Percentiles rank a stretch among this genome's conserved stretches.
Conservation (phyloP, 2,888 invertebrate species). For the Pollenia angustigena region DNA sequence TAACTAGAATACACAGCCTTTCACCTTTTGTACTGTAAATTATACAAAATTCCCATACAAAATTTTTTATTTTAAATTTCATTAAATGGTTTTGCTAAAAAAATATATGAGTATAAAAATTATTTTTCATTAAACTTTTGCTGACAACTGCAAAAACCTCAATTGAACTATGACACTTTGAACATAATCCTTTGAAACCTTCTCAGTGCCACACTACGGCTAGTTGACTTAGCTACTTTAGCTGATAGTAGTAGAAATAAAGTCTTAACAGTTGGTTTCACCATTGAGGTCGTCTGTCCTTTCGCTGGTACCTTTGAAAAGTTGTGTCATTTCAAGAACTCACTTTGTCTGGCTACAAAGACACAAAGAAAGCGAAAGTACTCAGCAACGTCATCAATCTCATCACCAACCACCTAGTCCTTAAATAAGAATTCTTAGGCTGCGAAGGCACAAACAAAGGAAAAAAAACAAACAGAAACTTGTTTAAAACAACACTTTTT, state of each 20-base stretch:
- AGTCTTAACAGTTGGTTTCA: background rate
- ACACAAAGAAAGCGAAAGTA: slow-evolving; percentile 37
- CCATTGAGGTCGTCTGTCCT: background rate
- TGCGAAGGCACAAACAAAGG: too few species aligned
- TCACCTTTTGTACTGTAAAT: too few species aligned
- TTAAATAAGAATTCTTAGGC: slow-evolving; percentile 19
- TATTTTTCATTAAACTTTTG: background rate
- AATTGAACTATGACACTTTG: slow-evolving; percentile 16
- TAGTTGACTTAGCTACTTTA: background rate
- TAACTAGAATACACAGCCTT: too few species aligned
- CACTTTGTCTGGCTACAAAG: slow-evolving; percentile 18
- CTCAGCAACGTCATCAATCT: slow-evolving; percentile 10
- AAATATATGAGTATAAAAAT: background rate
- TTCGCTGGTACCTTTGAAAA: background rate
- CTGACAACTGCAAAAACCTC: background rate
- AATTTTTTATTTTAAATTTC: too few species aligned
- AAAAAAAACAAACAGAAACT: background rate
- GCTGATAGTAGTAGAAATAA: background rate
- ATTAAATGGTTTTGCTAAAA: too few species aligned
- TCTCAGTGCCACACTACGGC: background rate
- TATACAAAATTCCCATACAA: too few species aligned
- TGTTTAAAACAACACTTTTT: background rate
- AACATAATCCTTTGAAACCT: background rate
- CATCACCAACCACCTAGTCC: slow-evolving; percentile 3
- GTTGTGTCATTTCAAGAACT: slow-evolving; percentile 12